These are phyloP conservation scores for Piaya cayana DNA, from an alignment of 2,113 vertebrate species.

Conservation along the genomic window DNA sequence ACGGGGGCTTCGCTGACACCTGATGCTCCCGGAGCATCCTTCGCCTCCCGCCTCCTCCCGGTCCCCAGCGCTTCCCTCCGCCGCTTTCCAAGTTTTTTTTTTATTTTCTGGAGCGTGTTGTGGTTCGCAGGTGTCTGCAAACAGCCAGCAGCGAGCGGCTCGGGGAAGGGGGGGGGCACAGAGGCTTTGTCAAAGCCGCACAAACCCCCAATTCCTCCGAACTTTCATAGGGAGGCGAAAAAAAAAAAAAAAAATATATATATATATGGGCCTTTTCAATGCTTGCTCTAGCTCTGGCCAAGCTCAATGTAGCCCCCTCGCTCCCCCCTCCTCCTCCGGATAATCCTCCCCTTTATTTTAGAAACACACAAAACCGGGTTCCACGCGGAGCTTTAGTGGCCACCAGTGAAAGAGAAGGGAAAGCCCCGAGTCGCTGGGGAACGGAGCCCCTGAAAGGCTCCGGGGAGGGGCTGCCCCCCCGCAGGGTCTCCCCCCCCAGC, in stretches of 20 bases:
- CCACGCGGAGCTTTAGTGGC: constrained; percentile 95
- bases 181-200: constrained; percentile 79
- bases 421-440: constrained; percentile 84
- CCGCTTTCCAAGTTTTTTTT: constrained; percentile 60
- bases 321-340: constrained; percentile 74
- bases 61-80: background rate
- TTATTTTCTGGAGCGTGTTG: constrained; percentile 79
- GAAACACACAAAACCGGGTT: constrained; percentile 92
- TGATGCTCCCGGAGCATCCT: background rate
- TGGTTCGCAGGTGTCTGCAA: constrained; percentile 89
- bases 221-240: constrained; percentile 75
- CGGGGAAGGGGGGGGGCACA: constrained; percentile 75
- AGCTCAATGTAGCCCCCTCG: constrained; percentile 85
- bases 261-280: constrained; percentile 85
- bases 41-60: background rate
- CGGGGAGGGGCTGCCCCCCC: constrained; percentile 80
- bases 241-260: background rate
- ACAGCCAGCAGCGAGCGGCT: constrained; percentile 81
- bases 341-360: constrained; percentile 93
- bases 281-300: constrained; percentile 85
- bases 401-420: constrained; percentile 90
- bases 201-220: constrained; percentile 88
- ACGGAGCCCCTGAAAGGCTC: constrained; percentile 83
- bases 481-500: constrained; percentile 82
- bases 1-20: background rate